These are phyloP conservation scores for Eriocheir sinensis DNA, from an alignment of 1,140 invertebrate genomes.

Conservation along the genomic window DNA sequence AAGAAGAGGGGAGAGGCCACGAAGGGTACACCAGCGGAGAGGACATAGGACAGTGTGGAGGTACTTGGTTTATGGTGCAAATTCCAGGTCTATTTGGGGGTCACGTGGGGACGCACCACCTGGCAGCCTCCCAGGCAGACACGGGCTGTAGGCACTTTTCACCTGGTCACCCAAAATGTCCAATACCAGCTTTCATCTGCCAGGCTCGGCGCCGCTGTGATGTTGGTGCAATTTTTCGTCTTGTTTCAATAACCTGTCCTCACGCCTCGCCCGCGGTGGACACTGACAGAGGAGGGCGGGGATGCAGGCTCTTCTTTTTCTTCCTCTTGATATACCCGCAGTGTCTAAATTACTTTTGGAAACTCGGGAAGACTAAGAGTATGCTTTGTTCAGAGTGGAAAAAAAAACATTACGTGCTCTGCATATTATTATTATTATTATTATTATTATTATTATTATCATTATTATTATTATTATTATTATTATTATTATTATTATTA, in stretches of 20 bases:
- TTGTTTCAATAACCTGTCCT: constrained; percentile 6
- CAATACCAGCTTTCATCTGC: background rate
- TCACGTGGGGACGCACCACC: no score
- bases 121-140: background rate
- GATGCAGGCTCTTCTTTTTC: background rate
- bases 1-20: no score
- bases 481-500: no score
- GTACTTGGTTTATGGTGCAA: no score
- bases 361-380: background rate
- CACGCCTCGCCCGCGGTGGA: background rate
- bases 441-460: no score
- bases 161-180: background rate
- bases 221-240: constrained; percentile 15
- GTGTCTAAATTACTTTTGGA: background rate
- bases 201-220: background rate
- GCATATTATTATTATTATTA: no score
- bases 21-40: no score
- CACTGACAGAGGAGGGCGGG: background rate
- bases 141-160: background rate
- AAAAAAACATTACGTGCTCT: no score
- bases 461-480: no score
- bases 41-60: no score
- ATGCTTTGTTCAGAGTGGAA: background rate
- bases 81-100: no score
- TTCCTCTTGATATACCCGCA: constrained; percentile 10